These are phyloP conservation scores for Parnassius glacialis DNA, from an alignment of 2,888 invertebrate species.

Conservation along the genomic window DNA sequence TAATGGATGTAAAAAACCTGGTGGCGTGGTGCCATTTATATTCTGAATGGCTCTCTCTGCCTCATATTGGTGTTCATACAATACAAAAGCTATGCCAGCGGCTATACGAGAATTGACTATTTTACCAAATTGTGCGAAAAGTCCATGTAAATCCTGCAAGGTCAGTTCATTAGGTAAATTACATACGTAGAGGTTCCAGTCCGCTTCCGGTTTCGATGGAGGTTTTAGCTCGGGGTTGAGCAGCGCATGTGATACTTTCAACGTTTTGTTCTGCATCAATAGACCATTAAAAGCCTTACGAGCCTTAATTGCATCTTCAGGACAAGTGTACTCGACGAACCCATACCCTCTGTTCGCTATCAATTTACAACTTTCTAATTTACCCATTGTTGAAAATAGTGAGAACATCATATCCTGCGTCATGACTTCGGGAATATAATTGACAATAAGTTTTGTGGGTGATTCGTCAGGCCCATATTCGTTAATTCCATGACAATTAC, in stretches of 20 bases:
- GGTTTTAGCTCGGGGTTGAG: slow-evolving; percentile 77
- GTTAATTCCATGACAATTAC: slow-evolving; percentile 80
- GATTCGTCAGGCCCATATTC: slow-evolving; percentile 79
- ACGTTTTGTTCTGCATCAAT: slow-evolving; percentile 78
- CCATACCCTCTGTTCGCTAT: slow-evolving; percentile 80
- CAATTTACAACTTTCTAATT: slow-evolving; percentile 81
- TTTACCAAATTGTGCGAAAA: slow-evolving; percentile 80
- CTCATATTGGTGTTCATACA: slow-evolving; percentile 77
- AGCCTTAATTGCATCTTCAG: slow-evolving; percentile 77
- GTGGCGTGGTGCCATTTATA: slow-evolving; percentile 73
- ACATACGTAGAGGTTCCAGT: slow-evolving; percentile 80
- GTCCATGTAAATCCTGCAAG: slow-evolving; percentile 78
- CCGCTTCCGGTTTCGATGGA: slow-evolving; percentile 77
- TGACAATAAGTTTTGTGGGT: slow-evolving; percentile 80
- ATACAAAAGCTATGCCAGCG: slow-evolving; percentile 78
- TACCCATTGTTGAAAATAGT: slow-evolving; percentile 79
- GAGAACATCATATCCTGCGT: slow-evolving; percentile 82
- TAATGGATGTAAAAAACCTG: slow-evolving; percentile 77
- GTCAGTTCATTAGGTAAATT: slow-evolving; percentile 80
- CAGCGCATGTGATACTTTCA: slow-evolving; percentile 77
- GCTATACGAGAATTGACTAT: slow-evolving; percentile 80
- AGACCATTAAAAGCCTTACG: slow-evolving; percentile 78
- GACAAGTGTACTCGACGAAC: slow-evolving; percentile 77
- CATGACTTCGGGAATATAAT: slow-evolving; percentile 82
- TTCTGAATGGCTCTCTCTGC: slow-evolving; percentile 76